Conservation (phyloP, 2,113 vertebrate genomes). For the Bubo bubo region DNA sequence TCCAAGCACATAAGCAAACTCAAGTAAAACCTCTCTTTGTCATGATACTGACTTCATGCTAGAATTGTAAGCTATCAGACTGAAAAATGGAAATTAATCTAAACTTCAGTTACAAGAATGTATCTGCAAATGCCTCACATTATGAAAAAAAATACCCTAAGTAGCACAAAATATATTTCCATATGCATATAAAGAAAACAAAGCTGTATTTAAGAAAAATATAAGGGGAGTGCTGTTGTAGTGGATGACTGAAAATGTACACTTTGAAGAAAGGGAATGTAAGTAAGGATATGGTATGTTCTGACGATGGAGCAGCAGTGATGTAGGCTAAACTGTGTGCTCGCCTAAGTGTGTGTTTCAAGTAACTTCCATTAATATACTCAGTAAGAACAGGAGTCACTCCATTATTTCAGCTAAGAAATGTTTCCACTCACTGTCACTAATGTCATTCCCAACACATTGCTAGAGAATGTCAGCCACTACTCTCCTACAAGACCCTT, state of each 20-base stretch:
- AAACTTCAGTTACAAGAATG: neutral
- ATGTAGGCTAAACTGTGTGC: neutral
- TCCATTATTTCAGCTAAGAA: conserved; percentile 20
- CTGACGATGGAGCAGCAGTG: neutral
- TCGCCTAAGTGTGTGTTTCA: neutral
- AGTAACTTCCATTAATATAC: neutral
- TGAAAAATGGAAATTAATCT: neutral
- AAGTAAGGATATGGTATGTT: neutral
- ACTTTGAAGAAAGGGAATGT: neutral
- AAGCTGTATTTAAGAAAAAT: neutral
- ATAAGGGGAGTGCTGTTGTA: neutral
- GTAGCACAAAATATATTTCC: neutral
- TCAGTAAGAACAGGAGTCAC: neutral
- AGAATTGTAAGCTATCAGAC: neutral
- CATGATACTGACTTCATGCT: neutral
- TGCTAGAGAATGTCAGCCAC: neutral
- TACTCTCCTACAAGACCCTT: neutral
- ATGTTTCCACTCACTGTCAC: neutral
- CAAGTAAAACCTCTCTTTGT: neutral
- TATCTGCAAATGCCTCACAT: neutral
- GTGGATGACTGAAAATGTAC: neutral
- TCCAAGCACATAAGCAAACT: neutral
- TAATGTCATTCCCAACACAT: neutral
- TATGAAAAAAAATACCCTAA: neutral
- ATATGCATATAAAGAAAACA: neutral